phyloP scores from a whole-genome alignment of 1,140 invertebrate species.

The Cheumatopsyche charites region DNA sequence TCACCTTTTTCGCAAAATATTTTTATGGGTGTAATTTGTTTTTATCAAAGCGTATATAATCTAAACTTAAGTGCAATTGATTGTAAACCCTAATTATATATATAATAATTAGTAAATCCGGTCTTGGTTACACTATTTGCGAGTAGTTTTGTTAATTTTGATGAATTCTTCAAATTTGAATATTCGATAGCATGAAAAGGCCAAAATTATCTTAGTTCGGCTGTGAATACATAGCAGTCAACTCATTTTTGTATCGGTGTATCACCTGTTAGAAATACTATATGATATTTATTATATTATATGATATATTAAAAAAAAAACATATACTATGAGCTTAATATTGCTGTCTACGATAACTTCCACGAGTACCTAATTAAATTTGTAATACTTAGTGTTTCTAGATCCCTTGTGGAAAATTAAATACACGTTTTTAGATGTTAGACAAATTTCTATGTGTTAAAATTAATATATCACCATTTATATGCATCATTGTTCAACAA shows the following conservation, averaged over 20 bases:
- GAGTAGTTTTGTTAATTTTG: neutral
- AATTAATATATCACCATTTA: neutral
- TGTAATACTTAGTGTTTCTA: conserved; percentile 38
- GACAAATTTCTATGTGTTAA: conserved; percentile 40
- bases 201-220: conserved; percentile 31
- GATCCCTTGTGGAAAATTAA: conserved; percentile 34
- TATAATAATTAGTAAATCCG: too few species aligned
- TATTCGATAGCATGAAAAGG: conserved; percentile 4
- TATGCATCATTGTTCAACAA: neutral
- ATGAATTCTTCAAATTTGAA: neutral
- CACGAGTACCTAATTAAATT: conserved; percentile 49
- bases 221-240: conserved; percentile 28
- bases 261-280: conserved; percentile 34
- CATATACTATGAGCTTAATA: conserved; percentile 48
- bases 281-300: conserved; percentile 2
- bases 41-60: too few species aligned
- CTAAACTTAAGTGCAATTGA: too few species aligned
- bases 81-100: too few species aligned
- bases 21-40: too few species aligned
- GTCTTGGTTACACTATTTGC: neutral
- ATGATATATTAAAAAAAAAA: conserved; percentile 21
- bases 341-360: conserved; percentile 49
- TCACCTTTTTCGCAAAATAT: too few species aligned
- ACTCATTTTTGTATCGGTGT: conserved; percentile 33
- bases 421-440: conserved; percentile 43